Evolutionary conservation across 2,888 invertebrate species (phyloP).

Genomic region (Elmis aenea): DNA sequence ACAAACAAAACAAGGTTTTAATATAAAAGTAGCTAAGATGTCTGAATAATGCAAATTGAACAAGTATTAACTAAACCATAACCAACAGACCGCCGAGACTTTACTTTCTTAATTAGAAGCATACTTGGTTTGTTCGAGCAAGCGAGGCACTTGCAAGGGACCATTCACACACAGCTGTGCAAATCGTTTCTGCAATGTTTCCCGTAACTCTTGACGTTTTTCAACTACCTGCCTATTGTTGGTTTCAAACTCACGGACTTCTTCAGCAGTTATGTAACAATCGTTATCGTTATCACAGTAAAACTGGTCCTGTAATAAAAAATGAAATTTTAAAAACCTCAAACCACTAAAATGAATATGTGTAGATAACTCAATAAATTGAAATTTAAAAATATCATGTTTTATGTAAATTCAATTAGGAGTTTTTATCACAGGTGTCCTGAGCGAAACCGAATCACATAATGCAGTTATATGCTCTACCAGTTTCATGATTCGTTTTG

Average conservation of each 20-base stretch:
- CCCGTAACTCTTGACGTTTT: constrained; percentile 75
- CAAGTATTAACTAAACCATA: no score
- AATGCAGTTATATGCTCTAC: no score
- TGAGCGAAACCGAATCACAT: no score
- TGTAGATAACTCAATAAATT: no score
- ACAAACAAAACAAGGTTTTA: no score
- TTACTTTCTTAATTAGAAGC: constrained; percentile 37
- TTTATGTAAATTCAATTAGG: no score
- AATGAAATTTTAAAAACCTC: background rate
- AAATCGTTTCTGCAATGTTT: constrained; percentile 77
- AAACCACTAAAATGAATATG: background rate
- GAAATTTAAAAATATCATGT: no score
- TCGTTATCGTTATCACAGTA: constrained; percentile 69
- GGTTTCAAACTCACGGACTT: constrained; percentile 81
- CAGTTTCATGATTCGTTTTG: no score
- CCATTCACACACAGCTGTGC: constrained; percentile 68
- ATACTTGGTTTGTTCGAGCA: constrained; percentile 42
- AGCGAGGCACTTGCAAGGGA: constrained; percentile 44
- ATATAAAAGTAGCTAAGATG: no score
- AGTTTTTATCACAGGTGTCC: no score
- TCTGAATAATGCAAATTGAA: no score
- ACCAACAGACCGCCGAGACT: background rate
- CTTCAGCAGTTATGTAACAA: constrained; percentile 82
- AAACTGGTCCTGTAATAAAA: constrained; percentile 62
- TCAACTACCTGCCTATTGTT: constrained; percentile 72